Conservation (phyloP, 2,888 invertebrate genomes). For the Xestia c-nigrum region DNA sequence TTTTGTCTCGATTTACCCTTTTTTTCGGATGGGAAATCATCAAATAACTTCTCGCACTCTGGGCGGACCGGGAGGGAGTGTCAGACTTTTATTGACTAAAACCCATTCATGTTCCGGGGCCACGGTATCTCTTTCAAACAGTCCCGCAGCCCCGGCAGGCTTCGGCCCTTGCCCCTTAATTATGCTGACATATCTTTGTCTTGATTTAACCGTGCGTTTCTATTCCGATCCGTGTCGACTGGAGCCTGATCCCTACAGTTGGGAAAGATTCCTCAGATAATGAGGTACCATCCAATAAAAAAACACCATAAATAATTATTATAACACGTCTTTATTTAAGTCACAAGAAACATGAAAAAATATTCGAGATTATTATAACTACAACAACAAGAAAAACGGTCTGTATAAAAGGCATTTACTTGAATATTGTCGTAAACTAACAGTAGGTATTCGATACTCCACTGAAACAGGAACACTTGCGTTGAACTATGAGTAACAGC, state of each 20-base stretch:
- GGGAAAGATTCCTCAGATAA: background rate
- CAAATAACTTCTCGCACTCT: too few species aligned
- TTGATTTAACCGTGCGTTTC: too few species aligned
- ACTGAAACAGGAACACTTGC: conserved; percentile 31
- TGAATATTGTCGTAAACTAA: conserved; percentile 8
- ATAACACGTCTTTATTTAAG: conserved; percentile 55
- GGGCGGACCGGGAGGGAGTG: too few species aligned
- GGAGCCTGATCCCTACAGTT: background rate
- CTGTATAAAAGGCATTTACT: conserved; percentile 1
- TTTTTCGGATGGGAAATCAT: too few species aligned
- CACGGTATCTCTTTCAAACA: too few species aligned
- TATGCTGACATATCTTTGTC: too few species aligned
- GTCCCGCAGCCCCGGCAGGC: too few species aligned
- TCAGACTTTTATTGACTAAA: too few species aligned
- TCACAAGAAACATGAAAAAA: conserved; percentile 26
- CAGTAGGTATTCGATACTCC: conserved; percentile 24
- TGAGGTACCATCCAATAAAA: background rate
- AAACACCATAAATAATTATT: conserved; percentile 10
- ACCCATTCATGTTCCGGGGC: too few species aligned
- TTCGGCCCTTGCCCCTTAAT: too few species aligned
- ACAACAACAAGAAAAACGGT: conserved; percentile 3
- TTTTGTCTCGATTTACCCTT: too few species aligned
- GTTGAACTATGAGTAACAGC: background rate
- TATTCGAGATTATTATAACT: conserved; percentile 21
- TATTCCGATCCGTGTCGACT: background rate